phyloP scores from a whole-genome alignment of 1,140 invertebrate genomes.

The Telenomus remus region DNA sequence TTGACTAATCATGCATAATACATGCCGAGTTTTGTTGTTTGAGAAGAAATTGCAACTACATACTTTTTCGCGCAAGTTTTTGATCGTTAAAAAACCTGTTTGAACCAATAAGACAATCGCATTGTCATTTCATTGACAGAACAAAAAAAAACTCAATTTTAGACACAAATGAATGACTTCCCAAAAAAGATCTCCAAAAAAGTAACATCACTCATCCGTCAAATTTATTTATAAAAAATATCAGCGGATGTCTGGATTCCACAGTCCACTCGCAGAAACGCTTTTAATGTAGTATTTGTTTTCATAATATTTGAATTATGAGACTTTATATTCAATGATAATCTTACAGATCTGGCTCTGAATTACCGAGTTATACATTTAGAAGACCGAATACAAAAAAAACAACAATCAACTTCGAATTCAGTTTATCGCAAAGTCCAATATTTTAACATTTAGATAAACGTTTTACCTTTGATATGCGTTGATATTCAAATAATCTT shows the following conservation, averaged over 20 bases:
- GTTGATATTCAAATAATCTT: too few relatives aligned
- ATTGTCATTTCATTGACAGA: background rate
- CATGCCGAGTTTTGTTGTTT: constrained; percentile 33
- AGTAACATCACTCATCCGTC: background rate
- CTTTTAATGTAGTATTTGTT: constrained; percentile 10
- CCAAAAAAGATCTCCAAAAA: background rate
- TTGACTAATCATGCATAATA: constrained; percentile 48
- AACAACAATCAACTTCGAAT: too few relatives aligned
- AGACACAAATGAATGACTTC: constrained; percentile 4
- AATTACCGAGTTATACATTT: constrained; percentile 1
- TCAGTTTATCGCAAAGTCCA: too few relatives aligned
- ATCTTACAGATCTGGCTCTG: background rate
- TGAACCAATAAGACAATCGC: constrained; percentile 2
- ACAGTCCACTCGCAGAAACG: background rate
- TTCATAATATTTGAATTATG: constrained; percentile 29
- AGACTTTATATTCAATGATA: constrained; percentile 16
- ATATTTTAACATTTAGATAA: too few relatives aligned
- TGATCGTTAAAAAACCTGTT: background rate
- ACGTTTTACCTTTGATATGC: too few relatives aligned
- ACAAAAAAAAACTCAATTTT: constrained; percentile 7
- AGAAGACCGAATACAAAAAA: background rate
- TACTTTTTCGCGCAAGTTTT: constrained; percentile 1
- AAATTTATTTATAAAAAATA: background rate
- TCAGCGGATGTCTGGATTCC: too few relatives aligned
- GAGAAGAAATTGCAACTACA: constrained; percentile 26